Base-by-base conservation (phyloP, 2,888 invertebrate genomes). In the Drosophila kambysellisi region DNA sequence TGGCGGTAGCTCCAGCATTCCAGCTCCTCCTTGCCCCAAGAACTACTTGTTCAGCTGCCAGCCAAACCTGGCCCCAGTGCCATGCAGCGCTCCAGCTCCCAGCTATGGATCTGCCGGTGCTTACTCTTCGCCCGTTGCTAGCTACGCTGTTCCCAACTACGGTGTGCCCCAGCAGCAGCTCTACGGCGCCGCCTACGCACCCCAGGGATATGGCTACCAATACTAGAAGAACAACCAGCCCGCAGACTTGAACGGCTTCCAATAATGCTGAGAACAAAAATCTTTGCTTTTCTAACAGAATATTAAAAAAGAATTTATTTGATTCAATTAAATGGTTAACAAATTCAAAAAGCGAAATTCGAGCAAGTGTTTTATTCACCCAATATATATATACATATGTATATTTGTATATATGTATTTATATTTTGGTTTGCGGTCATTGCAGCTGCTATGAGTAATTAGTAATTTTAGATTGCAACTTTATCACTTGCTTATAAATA, bases 11-110 rank as follows among this genome's bases (percentile, higher is more conserved):
- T 60, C 87, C 64, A 90, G 83, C 58, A 69, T 86, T 46, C 80
- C 80, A 57, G 74, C 90, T 58, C 87, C 84, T 20, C 91, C 91
- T 8, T 91, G 91, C 81, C 92, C 92, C 53, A 91, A 87, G 79
- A 92, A 90, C 81, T 86, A 91, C 41, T 69, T 91, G 66, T 84
- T 91, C 80, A 90, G 91, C 73, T 91, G 91, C 69, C 88, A 91
- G 74, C 91, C 92, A 61, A 88, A 81, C 57, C 59, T 92, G 50
- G 84, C 89, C 9, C 87, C 91, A 69, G 91, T 92, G 17, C 88
- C 92, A 12, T 91, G 91, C 79, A 73, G 81, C 39, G 70, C 82
- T 46, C 75, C 84, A 37, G 62, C 89, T 15, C 59, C 76, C 12
- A 65, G 79, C 79, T 90, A 90, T 46, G 88, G 88, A 62, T 83